Evolutionary conservation across 2,888 invertebrate genomes (phyloP).

Genomic region (Perithous albicinctus): DNA sequence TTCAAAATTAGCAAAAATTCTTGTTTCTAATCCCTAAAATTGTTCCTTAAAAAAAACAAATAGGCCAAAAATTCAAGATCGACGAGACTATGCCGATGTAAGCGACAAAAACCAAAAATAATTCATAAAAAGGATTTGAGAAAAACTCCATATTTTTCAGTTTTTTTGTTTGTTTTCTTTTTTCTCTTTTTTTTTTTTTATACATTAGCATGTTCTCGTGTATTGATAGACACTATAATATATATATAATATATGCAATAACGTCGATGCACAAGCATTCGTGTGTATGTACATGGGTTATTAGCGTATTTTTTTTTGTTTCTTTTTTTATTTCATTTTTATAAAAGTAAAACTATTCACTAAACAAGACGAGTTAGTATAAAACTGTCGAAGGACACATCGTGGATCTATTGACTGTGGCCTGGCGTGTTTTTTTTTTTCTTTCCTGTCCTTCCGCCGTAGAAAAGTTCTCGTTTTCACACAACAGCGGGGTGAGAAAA

Average conservation of each 20-base stretch:
- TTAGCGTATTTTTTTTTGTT: too few species aligned
- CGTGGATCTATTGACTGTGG: slow-evolving; percentile 71
- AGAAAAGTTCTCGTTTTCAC: slow-evolving; percentile 20
- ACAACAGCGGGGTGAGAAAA: neutral
- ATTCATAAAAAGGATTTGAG: neutral
- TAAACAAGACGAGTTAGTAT: slow-evolving; percentile 79
- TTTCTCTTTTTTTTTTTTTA: slow-evolving; percentile 49
- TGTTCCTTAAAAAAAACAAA: neutral
- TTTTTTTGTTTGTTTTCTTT: slow-evolving; percentile 26
- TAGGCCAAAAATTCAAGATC: too few species aligned
- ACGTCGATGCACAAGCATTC: slow-evolving; percentile 77
- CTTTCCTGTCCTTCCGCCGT: neutral
- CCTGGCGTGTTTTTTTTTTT: slow-evolving; percentile 54
- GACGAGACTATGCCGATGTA: neutral
- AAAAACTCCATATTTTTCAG: neutral
- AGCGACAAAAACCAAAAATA: neutral
- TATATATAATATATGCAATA: slow-evolving; percentile 77
- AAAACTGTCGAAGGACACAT: slow-evolving; percentile 77
- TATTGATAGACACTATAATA: slow-evolving; percentile 77
- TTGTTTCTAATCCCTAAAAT: neutral
- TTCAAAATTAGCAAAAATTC: neutral
- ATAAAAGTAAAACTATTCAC: slow-evolving; percentile 81
- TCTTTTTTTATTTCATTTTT: slow-evolving; percentile 73
- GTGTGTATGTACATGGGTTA: slow-evolving; percentile 78
- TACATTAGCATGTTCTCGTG: slow-evolving; percentile 74